phyloP scores from a whole-genome alignment of 2,888 invertebrate species.

The Boloria selene region DNA sequence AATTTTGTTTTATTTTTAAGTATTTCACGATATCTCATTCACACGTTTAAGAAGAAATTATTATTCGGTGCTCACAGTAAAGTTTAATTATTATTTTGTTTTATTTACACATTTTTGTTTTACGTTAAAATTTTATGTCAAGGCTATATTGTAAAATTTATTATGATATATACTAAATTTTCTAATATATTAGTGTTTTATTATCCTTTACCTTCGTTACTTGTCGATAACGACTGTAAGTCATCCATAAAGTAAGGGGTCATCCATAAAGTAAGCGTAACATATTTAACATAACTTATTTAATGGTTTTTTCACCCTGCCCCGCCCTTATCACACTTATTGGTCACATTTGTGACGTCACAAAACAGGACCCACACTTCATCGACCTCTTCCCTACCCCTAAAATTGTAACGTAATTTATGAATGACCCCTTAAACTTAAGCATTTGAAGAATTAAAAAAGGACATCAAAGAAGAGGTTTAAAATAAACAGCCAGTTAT shows the following conservation, averaged over 20 bases:
- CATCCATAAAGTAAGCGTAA: no score
- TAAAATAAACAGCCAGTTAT: not conserved
- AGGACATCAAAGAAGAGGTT: not conserved
- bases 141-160: constrained; percentile 70
- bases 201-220: constrained; percentile 40
- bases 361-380: no score
- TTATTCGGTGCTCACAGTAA: constrained; percentile 59
- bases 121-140: constrained; percentile 46
- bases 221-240: not conserved
- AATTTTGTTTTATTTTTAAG: not conserved
- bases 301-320: no score
- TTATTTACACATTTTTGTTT: constrained; percentile 57
- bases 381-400: no score
- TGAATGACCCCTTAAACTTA: no score
- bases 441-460: not conserved
- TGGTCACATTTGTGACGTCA: no score
- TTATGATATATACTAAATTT: constrained; percentile 74
- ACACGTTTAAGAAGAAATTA: constrained; percentile 16
- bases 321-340: no score
- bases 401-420: no score
- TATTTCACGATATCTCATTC: constrained; percentile 6
- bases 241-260: no score
- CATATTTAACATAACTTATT: no score
- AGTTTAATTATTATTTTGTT: constrained; percentile 64
- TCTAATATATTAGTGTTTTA: constrained; percentile 66